Evolutionary conservation across 2,888 invertebrate genomes (phyloP).

Genomic region (Hermodice carunculata): DNA sequence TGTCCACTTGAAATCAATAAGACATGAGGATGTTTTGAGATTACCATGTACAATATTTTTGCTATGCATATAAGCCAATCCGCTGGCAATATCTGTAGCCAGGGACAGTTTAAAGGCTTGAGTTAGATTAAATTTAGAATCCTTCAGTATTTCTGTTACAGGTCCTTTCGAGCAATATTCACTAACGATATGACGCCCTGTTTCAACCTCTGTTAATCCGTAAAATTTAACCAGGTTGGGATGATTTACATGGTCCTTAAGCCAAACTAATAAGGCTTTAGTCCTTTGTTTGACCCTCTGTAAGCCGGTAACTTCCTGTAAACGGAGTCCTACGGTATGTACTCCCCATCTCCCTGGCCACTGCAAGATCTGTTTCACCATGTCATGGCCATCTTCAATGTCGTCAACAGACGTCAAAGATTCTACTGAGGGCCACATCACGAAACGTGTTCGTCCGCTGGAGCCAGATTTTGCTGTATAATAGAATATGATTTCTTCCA

Average conservation of each 20-base stretch:
- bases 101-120: slow-evolving; percentile 50
- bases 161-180: slow-evolving; percentile 57
- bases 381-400: slow-evolving; percentile 22
- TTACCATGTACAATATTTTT: slow-evolving; percentile 56
- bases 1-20: slow-evolving; percentile 61
- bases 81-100: slow-evolving; percentile 49
- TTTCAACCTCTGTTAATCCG: slow-evolving; percentile 52
- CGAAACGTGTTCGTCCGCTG: slow-evolving; percentile 6
- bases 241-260: slow-evolving; percentile 51
- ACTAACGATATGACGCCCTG: slow-evolving; percentile 44
- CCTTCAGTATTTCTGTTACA: slow-evolving; percentile 50
- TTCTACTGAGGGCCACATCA: slow-evolving; percentile 23
- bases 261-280: slow-evolving; percentile 47
- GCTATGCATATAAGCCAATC: slow-evolving; percentile 57
- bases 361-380: slow-evolving; percentile 40
- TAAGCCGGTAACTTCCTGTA: slow-evolving; percentile 14
- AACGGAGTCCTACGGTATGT: slow-evolving; percentile 45
- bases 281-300: slow-evolving; percentile 20
- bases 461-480: neutral
- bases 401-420: slow-evolving; percentile 20
- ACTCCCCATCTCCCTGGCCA: slow-evolving; percentile 57
- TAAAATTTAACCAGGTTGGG: slow-evolving; percentile 54
- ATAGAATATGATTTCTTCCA: slow-evolving; percentile 54
- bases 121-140: slow-evolving; percentile 49
- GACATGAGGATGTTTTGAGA: slow-evolving; percentile 50